Base-by-base conservation (phyloP, 2,113 vertebrate species). In the Ageneiosus marmoratus region DNA sequence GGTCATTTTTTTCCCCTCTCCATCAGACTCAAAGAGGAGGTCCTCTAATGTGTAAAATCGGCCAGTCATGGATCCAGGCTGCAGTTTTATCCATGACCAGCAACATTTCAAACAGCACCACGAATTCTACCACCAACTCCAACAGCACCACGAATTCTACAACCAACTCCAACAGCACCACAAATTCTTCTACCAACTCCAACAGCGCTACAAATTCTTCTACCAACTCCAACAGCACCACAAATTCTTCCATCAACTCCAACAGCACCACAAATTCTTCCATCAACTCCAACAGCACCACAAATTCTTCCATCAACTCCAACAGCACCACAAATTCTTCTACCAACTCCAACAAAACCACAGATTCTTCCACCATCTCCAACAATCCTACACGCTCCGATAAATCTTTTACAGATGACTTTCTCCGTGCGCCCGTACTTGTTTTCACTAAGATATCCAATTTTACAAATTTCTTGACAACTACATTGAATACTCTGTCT, bases 11-110 rank as follows among this genome's bases (percentile, higher is more conserved):
- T 53, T 41, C 37, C 5, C 37, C 1, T 62, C 63, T 79, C 22
- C 7, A 48, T 80, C 32, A 88, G 87, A 34, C 65, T 51, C 5
- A 55, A 67, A 63, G 5, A 11, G 87, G 87, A 7, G 82, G 87
- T 79, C 58, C 84, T 15, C 75, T 88, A 50, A 81, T 86, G 87
- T 88, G 87, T 63, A 74, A 82, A 27, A 51, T 27, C 46, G 80
- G 81, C 2, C 48, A 29, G 16, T 74, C 82, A 8, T 88, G 87
- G 87, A 16, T 84, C 67, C 87, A 88, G 2, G 62, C 20, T 29
- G 84, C 84, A 7, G 79, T 79, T 32, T 41, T 86, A 32, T 75
- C 73, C 9, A 16, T 79, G 11, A 1, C 29, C 60, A 76, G 8
- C 53, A 80, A 1, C 77, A 80, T 2, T 20, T 9, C 16, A 0